Conservation (phyloP, 2,113 vertebrate species). For the Notothenia coriiceps region DNA sequence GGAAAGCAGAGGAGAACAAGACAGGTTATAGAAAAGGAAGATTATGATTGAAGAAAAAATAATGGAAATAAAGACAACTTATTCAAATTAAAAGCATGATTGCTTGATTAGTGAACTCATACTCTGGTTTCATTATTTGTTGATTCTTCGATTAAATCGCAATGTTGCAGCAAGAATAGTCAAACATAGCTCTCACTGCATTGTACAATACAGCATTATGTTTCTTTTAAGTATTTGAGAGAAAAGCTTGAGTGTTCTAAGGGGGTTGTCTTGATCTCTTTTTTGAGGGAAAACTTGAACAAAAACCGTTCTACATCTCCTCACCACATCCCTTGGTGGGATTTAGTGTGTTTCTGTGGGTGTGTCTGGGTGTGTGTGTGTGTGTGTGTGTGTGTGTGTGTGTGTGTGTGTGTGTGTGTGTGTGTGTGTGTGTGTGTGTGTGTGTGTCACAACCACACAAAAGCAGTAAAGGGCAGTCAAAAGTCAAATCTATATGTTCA, state of each 20-base stretch:
- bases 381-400: not conserved
- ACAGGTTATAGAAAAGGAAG: not conserved
- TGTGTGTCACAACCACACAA: conserved; percentile 17
- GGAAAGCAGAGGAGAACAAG: conserved; percentile 10
- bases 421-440: not conserved
- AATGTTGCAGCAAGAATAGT: not conserved
- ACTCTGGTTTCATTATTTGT: not conserved
- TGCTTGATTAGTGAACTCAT: not conserved
- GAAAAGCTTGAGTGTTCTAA: conserved; percentile 14
- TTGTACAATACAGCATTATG: conserved; percentile 23
- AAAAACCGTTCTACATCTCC: conserved; percentile 46
- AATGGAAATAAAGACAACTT: not conserved
- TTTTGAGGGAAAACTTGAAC: conserved; percentile 34
- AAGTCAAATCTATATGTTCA: conserved; percentile 11
- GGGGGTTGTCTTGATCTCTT: not conserved
- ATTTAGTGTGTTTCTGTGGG: not conserved
- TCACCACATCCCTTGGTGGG: conserved; percentile 38
- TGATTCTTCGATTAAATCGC: not conserved
- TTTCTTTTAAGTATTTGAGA: conserved; percentile 8
- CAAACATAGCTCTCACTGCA: not conserved
- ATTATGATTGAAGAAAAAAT: not conserved
- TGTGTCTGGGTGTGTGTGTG: not conserved
- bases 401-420: not conserved
- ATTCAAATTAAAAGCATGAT: not conserved
- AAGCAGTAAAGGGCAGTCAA: not conserved